Conservation (phyloP, 2,888 invertebrate genomes). For the Malthinus seriepunctatus region DNA sequence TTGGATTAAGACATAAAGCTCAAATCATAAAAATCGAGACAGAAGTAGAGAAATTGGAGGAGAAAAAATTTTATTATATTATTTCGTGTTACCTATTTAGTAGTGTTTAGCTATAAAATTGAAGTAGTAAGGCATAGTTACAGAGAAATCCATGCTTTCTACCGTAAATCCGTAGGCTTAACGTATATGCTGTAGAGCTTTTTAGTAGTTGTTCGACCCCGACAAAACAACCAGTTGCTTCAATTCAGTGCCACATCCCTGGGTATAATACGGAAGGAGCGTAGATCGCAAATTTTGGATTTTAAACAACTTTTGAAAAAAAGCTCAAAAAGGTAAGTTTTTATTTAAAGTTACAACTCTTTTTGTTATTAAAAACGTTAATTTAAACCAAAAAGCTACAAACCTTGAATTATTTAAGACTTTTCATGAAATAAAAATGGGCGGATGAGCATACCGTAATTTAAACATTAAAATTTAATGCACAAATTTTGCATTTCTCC, state of each 20-base stretch:
- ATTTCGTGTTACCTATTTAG: constrained; percentile 16
- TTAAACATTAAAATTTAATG: no score
- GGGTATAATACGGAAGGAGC: not conserved
- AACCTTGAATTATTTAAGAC: no score
- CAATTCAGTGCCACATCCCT: constrained; percentile 25
- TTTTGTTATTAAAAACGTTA: no score
- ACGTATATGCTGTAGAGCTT: constrained; percentile 25
- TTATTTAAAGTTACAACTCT: no score
- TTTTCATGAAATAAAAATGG: no score
- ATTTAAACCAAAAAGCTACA: no score
- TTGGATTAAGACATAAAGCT: constrained; percentile 21
- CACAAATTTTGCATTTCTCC: no score
- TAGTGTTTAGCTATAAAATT: constrained; percentile 22
- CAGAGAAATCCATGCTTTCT: constrained; percentile 25
- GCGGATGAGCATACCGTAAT: no score
- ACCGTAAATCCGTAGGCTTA: constrained; percentile 25
- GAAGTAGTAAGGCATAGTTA: constrained; percentile 18
- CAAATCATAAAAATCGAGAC: constrained; percentile 15
- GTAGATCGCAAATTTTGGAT: no score
- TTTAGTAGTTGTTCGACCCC: constrained; percentile 26
- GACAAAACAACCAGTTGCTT: constrained; percentile 30
- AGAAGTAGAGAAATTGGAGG: constrained; percentile 10
- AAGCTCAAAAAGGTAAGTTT: no score
- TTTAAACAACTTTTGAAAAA: no score
- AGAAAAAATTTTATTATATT: constrained; percentile 14